phyloP scores from a whole-genome alignment of 2,113 vertebrate genomes.

The Lampris megalopsis region DNA sequence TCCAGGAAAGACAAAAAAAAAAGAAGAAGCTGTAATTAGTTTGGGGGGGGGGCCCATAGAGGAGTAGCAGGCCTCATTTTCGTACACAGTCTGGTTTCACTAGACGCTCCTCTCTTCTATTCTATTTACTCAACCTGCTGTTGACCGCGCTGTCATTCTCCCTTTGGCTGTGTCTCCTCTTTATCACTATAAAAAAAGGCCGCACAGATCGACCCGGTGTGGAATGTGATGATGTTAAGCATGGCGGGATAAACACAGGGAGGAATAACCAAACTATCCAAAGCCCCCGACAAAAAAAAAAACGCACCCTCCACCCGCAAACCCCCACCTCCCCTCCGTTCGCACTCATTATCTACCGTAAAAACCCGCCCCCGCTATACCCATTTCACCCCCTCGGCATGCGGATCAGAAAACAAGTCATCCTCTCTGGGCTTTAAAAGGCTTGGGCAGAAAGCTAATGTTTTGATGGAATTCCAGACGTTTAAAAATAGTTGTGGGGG shows the following conservation, averaged over 20 bases:
- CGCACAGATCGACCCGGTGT: conserved; percentile 57
- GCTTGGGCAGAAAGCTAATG: conserved; percentile 69
- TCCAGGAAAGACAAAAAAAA: conserved; percentile 64
- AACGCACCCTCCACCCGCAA: background rate
- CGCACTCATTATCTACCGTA: background rate
- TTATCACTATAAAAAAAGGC: conserved; percentile 62
- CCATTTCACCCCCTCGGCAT: conserved; percentile 52
- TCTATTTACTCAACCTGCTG: conserved; percentile 54
- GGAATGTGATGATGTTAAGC: conserved; percentile 56
- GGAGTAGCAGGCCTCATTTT: conserved; percentile 43
- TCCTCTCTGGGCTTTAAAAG: conserved; percentile 72
- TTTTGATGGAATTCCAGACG: conserved; percentile 81
- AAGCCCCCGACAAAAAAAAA: background rate
- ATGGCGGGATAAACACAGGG: conserved; percentile 33
- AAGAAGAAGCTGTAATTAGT: conserved; percentile 53
- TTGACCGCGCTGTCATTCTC: conserved; percentile 39
- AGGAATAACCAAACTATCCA: conserved; percentile 40
- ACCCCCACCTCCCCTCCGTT: conserved; percentile 14
- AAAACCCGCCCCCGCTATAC: conserved; percentile 24
- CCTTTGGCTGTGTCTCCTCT: conserved; percentile 45
- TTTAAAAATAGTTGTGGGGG: conserved; percentile 79
- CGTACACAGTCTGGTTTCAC: conserved; percentile 30
- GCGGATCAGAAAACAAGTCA: conserved; percentile 69
- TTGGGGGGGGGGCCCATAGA: conserved; percentile 26
- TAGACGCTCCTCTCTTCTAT: conserved; percentile 42